Evolutionary conservation across 2,113 vertebrate genomes (phyloP).

Genomic region (Oreocharis arfaki): DNA sequence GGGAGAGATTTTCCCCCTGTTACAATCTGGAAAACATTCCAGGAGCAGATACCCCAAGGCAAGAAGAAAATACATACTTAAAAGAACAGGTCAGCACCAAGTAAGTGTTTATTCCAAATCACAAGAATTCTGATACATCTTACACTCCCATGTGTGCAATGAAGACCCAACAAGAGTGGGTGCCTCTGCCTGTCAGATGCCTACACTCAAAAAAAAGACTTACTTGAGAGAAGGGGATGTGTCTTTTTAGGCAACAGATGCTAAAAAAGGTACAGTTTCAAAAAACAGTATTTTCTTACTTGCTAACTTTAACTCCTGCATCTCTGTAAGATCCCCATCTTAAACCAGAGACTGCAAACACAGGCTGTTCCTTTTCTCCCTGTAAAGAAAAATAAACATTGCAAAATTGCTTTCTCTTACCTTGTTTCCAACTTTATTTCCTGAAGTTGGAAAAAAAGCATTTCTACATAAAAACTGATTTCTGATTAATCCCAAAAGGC

Average conservation of each 20-base stretch:
- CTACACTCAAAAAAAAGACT: not conserved
- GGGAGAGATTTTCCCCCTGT: not conserved
- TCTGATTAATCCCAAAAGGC: not conserved
- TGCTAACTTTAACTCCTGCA: constrained; percentile 83
- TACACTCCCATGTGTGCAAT: not conserved
- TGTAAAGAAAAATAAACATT: constrained; percentile 57
- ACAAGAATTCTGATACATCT: not conserved
- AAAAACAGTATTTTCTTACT: constrained; percentile 74
- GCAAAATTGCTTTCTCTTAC: not conserved
- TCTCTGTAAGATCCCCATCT: constrained; percentile 96
- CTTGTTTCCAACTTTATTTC: not conserved
- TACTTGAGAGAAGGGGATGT: not conserved
- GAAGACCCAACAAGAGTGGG: not conserved
- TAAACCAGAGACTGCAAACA: constrained; percentile 89
- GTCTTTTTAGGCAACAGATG: not conserved
- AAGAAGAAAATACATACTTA: not conserved
- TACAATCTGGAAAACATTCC: not conserved
- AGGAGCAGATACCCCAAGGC: not conserved
- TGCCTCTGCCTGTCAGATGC: not conserved
- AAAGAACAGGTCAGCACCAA: not conserved
- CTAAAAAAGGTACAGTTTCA: not conserved
- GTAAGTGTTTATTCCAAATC: not conserved
- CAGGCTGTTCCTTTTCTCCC: constrained; percentile 92
- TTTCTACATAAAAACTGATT: not conserved
- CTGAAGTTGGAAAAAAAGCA: not conserved